Conservation (phyloP, 2,797 vertebrate species). For the Nyctibius grandis region DNA sequence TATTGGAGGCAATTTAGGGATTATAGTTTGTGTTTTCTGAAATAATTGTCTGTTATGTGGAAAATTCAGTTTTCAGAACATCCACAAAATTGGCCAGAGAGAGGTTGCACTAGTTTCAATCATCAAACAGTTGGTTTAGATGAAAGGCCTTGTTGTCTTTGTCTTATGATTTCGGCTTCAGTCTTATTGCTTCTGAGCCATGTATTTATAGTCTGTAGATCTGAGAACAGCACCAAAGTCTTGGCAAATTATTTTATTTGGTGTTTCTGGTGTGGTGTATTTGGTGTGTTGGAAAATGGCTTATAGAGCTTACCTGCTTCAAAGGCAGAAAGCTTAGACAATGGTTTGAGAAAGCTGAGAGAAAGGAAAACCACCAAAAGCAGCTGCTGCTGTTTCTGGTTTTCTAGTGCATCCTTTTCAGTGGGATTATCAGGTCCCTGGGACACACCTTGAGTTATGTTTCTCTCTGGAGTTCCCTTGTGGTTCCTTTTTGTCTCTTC, state of each 20-base stretch:
- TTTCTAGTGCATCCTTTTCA: background rate
- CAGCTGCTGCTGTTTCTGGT: background rate
- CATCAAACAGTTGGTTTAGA: background rate
- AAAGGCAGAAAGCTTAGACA: background rate
- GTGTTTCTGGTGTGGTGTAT: background rate
- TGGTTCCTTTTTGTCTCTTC: conserved; percentile 38
- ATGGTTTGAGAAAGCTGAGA: background rate
- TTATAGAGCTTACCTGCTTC: background rate
- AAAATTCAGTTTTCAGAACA: background rate
- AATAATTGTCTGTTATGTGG: background rate
- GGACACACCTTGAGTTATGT: conserved; percentile 37
- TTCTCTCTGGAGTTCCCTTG: background rate
- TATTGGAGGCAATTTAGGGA: background rate
- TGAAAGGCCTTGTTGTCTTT: background rate
- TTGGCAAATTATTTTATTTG: background rate
- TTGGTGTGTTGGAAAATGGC: background rate
- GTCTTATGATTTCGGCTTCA: background rate
- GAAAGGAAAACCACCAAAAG: background rate
- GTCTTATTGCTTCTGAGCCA: background rate
- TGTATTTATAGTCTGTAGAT: background rate
- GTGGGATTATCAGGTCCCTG: background rate
- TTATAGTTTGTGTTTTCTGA: conserved; percentile 14
- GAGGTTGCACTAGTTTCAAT: background rate
- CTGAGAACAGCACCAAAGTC: background rate
- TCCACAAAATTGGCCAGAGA: background rate